Conservation (phyloP, 2,888 invertebrate species). For the Leistus spinibarbis region DNA sequence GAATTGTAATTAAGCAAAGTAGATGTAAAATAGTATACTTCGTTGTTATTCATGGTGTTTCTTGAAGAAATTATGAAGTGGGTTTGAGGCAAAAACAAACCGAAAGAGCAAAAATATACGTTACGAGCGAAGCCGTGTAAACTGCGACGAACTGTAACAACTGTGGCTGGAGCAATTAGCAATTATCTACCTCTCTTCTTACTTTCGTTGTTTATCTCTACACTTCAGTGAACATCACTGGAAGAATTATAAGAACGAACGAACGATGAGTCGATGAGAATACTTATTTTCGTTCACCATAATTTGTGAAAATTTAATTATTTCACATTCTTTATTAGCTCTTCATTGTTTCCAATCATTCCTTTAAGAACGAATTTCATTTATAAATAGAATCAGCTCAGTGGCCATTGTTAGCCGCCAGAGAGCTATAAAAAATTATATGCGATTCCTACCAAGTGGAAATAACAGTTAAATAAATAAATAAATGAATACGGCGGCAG, state of each 20-base stretch:
- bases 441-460: too few species aligned
- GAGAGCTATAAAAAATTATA: too few species aligned
- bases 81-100: background rate
- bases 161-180: background rate
- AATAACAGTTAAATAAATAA: too few species aligned
- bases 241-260: conserved; percentile 25
- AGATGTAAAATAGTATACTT: background rate
- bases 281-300: background rate
- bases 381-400: conserved; percentile 22
- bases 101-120: conserved; percentile 4
- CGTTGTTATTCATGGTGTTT: background rate
- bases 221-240: conserved; percentile 28
- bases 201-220: conserved; percentile 29
- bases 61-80: conserved; percentile 28
- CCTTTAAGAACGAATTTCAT: conserved; percentile 27
- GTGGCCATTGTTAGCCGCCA: background rate
- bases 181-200: conserved; percentile 2
- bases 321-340: conserved; percentile 29
- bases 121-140: background rate
- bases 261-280: background rate
- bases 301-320: conserved; percentile 20
- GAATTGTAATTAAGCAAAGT: conserved; percentile 1
- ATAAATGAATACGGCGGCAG: too few species aligned
- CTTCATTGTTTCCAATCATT: conserved; percentile 21
- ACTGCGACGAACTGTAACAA: conserved; percentile 5